Percentiles rank a stretch among this genome's conserved stretches.
These are phyloP conservation scores for Sericinus montela DNA, from an alignment of 2,888 invertebrate species.

Conservation along the genomic window DNA sequence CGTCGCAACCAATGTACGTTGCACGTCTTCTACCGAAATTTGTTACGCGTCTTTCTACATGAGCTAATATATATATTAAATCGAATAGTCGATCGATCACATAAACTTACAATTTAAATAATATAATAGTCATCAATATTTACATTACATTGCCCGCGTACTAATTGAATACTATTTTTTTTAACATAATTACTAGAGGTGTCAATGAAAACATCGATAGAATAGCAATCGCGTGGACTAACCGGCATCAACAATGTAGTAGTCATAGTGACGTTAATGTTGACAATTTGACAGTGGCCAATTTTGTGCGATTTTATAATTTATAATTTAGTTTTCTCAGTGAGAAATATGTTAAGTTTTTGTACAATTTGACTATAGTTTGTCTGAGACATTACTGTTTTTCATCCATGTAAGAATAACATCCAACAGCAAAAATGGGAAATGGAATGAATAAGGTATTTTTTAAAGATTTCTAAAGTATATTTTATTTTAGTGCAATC, in stretches of 20 bases:
- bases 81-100: slow-evolving; percentile 29
- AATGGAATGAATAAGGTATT: slow-evolving; percentile 95
- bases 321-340: slow-evolving; percentile 39
- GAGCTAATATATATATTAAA: slow-evolving; percentile 22
- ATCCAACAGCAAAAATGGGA: slow-evolving; percentile 78
- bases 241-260: slow-evolving; percentile 75
- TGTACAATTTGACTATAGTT: slow-evolving; percentile 36
- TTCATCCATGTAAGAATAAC: slow-evolving; percentile 6
- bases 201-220: slow-evolving; percentile 43
- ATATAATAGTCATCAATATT: slow-evolving; percentile 48
- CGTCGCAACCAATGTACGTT: slow-evolving; percentile 47
- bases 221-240: slow-evolving; percentile 46
- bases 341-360: slow-evolving; percentile 39
- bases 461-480: background rate
- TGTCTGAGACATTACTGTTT: slow-evolving; percentile 34
- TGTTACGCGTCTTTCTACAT: slow-evolving; percentile 18
- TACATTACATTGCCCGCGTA: slow-evolving; percentile 38
- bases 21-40: slow-evolving; percentile 36
- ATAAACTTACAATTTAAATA: slow-evolving; percentile 8
- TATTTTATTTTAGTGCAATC: slow-evolving; percentile 18
- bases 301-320: slow-evolving; percentile 32
- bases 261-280: slow-evolving; percentile 72
- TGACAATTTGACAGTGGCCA: slow-evolving; percentile 56
- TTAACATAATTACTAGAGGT: slow-evolving; percentile 16
- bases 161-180: slow-evolving; percentile 20